These are phyloP conservation scores for Sigmodon hispidus DNA, from an alignment of 2,113 vertebrate genomes.

Conservation along the genomic window DNA sequence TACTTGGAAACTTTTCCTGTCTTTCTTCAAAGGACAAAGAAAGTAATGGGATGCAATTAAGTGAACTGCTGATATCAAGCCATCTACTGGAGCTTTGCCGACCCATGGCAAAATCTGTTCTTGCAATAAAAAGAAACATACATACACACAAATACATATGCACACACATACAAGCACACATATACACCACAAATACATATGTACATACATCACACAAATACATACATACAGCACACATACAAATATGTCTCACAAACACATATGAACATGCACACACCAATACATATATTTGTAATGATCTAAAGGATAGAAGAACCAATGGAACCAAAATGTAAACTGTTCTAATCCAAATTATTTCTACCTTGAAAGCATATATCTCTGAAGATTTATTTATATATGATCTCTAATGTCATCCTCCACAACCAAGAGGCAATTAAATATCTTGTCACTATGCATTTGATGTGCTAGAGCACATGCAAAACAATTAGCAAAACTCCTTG, in stretches of 20 bases:
- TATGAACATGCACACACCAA: not conserved
- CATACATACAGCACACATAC: not conserved
- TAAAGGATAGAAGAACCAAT: not conserved
- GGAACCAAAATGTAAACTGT: not conserved
- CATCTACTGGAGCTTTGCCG: not conserved
- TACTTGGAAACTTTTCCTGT: not conserved
- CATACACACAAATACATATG: not conserved
- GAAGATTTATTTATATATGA: not conserved
- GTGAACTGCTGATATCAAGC: not conserved
- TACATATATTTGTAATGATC: not conserved
- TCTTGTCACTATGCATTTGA: not conserved
- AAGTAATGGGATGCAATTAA: slow-evolving; percentile 30
- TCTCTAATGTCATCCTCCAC: not conserved
- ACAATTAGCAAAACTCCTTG: not conserved
- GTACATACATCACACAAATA: not conserved
- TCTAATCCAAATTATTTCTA: slow-evolving; percentile 15
- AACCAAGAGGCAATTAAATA: slow-evolving; percentile 29
- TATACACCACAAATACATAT: not conserved
- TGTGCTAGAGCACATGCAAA: slow-evolving; percentile 28
- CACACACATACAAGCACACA: not conserved
- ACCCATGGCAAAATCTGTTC: not conserved
- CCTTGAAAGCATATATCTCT: not conserved
- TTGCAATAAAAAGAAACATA: not conserved
- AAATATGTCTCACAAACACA: not conserved
- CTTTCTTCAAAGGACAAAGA: slow-evolving; percentile 56